These are phyloP conservation scores for Miopithecus talapoin DNA, from an alignment of 2,797 vertebrate genomes.

Conservation along the genomic window DNA sequence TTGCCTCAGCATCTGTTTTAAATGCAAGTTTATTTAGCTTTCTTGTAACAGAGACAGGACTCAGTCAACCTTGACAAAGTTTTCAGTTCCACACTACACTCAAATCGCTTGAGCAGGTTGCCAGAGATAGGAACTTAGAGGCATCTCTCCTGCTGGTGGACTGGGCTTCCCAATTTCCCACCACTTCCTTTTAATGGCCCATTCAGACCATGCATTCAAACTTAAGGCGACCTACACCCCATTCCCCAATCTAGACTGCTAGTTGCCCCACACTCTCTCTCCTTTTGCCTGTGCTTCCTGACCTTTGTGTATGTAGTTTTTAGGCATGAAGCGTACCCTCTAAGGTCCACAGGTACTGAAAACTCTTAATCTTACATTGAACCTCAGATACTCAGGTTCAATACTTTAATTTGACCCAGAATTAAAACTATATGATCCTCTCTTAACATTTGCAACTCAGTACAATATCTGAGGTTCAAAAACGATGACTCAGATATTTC, in stretches of 20 bases:
- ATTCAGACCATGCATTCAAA: not conserved
- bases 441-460: not conserved
- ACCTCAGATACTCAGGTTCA: no score
- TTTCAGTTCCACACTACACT: not conserved
- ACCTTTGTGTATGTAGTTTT: not conserved
- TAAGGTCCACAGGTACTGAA: not conserved
- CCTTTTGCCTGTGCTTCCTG: not conserved
- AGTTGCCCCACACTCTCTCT: not conserved
- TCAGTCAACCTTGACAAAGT: not conserved
- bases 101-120: not conserved
- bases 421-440: not conserved
- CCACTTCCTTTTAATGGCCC: not conserved
- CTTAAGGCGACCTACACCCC: not conserved
- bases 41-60: not conserved
- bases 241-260: not conserved
- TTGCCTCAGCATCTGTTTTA: not conserved
- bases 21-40: not conserved
- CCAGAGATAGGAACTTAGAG: not conserved
- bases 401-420: no score
- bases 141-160: not conserved
- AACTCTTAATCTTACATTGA: not conserved
- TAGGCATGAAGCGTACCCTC: not conserved
- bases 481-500: not conserved
- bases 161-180: not conserved
- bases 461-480: not conserved